These are phyloP conservation scores for Lonchura striata DNA, from an alignment of 2,113 vertebrate species.

Conservation along the genomic window DNA sequence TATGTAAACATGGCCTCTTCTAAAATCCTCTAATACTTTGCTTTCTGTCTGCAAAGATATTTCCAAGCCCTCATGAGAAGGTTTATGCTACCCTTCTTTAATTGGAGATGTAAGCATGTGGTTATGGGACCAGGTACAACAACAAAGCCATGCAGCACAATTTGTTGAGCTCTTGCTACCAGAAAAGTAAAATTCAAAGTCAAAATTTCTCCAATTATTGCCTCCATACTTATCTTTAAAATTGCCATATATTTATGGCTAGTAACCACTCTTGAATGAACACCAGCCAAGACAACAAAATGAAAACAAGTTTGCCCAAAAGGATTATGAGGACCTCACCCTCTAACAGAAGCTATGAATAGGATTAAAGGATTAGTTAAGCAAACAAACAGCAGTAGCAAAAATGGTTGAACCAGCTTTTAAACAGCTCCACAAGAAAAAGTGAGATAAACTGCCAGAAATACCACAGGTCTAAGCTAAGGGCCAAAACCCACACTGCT, in stretches of 20 bases:
- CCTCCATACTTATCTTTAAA: neutral
- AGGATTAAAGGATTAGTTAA: conserved; percentile 20
- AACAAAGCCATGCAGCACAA: neutral
- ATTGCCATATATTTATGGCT: neutral
- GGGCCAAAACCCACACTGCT: neutral
- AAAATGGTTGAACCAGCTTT: neutral
- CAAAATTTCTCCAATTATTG: neutral
- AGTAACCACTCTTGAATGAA: neutral
- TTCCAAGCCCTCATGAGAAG: neutral
- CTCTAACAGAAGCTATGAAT: neutral
- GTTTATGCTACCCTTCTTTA: neutral
- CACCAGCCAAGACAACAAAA: neutral
- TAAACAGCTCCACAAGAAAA: neutral
- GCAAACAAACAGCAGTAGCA: neutral
- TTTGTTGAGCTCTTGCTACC: neutral
- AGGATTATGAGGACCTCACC: neutral
- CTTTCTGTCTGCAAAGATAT: neutral
- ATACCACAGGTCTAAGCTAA: neutral
- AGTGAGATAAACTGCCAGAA: neutral
- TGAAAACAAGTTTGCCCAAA: neutral
- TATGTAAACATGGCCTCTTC: neutral
- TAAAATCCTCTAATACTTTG: neutral
- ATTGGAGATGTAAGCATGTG: accelerated
- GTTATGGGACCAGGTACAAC: neutral
- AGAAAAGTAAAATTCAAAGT: neutral